phyloP scores from a whole-genome alignment of 2,113 vertebrate species.

The Meriones unguiculatus region DNA sequence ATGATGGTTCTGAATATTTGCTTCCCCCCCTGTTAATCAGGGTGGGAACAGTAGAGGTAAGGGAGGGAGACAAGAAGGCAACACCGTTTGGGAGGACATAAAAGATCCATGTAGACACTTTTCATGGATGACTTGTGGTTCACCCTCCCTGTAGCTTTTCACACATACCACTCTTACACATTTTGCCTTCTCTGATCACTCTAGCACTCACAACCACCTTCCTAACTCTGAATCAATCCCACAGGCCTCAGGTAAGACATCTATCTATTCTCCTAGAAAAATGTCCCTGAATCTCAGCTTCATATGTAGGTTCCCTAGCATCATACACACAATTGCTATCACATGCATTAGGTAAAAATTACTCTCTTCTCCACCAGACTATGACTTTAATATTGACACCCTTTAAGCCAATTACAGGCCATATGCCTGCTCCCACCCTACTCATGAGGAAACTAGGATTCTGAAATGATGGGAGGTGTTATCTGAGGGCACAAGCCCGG shows the following conservation, averaged over 20 bases:
- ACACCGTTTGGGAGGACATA: neutral
- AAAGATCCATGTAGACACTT: neutral
- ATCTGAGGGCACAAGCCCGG: neutral
- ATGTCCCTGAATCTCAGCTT: neutral
- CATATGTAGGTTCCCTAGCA: neutral
- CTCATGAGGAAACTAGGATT: neutral
- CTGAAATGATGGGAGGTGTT: neutral
- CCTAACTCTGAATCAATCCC: neutral
- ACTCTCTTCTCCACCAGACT: too few relatives aligned
- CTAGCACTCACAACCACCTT: neutral
- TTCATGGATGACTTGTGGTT: too few relatives aligned
- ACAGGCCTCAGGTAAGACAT: neutral
- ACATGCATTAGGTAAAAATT: neutral
- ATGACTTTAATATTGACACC: neutral
- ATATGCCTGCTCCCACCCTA: neutral
- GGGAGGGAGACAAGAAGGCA: neutral
- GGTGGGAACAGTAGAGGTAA: neutral
- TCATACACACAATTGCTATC: neutral
- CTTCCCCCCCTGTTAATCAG: neutral
- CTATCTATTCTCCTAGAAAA: neutral
- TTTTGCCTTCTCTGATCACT: neutral
- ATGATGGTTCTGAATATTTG: neutral
- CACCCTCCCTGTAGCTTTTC: neutral
- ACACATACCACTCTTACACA: too few relatives aligned
- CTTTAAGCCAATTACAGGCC: neutral